Conservation (phyloP, 2,888 invertebrate species). For the Trissoscelio sp. region DNA sequence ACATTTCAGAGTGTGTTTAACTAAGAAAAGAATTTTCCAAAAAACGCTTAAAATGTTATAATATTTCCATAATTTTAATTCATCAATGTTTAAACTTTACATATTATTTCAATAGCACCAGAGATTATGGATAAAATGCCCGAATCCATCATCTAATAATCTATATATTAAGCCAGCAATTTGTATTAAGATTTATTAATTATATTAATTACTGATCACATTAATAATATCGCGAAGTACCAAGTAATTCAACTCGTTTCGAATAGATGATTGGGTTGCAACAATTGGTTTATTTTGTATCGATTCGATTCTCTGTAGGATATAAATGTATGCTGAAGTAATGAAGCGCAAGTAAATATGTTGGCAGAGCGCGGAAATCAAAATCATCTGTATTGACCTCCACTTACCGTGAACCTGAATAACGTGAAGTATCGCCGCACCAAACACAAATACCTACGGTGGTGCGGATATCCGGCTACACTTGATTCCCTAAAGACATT, state of each 20-base stretch:
- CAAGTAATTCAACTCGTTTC: not conserved
- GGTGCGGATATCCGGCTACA: constrained; percentile 74
- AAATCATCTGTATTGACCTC: constrained; percentile 67
- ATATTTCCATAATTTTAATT: no score
- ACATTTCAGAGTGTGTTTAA: no score
- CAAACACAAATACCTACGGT: constrained; percentile 63
- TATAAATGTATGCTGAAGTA: constrained; percentile 19
- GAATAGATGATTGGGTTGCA: not conserved
- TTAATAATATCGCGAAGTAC: no score
- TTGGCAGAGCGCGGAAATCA: constrained; percentile 60
- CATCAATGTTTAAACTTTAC: no score
- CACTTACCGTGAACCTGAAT: constrained; percentile 20
- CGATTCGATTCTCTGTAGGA: constrained; percentile 13
- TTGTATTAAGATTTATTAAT: no score
- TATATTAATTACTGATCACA: no score
- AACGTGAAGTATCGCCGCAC: constrained; percentile 38
- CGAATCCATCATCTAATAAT: no score
- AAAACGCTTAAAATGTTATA: no score
- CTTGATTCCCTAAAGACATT: constrained; percentile 76
- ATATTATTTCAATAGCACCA: no score
- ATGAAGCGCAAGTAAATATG: constrained; percentile 30
- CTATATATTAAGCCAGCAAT: no score
- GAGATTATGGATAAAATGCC: no score
- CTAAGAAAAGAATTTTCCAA: no score
- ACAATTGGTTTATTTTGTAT: constrained; percentile 14